Conservation (phyloP, 2,113 vertebrate genomes). For the Xenus cinereus region DNA sequence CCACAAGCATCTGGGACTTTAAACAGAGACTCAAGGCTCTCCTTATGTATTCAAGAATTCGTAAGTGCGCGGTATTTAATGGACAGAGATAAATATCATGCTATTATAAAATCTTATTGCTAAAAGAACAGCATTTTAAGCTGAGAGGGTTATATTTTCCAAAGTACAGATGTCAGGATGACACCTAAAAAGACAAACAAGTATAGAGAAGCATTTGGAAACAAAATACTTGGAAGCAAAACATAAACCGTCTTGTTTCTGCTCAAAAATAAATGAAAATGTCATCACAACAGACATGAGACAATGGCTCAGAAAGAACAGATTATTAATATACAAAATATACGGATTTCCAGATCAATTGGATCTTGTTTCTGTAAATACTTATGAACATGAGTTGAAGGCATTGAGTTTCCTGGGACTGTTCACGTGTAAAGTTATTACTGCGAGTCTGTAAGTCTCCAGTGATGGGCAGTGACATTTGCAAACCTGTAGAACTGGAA, state of each 20-base stretch:
- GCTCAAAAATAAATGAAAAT: not conserved
- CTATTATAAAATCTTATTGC: not conserved
- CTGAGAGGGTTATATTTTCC: not conserved
- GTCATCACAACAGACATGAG: not conserved
- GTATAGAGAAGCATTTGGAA: not conserved
- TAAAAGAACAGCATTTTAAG: not conserved
- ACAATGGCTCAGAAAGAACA: not conserved
- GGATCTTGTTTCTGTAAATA: not conserved
- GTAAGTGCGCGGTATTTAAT: not conserved
- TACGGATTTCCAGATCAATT: not conserved
- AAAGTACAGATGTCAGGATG: not conserved
- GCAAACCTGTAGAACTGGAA: not conserved
- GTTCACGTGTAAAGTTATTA: not conserved
- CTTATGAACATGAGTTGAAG: not conserved
- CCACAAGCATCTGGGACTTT: not conserved
- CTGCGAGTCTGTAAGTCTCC: not conserved
- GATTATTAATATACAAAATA: not conserved
- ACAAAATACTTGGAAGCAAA: slow-evolving; percentile 10
- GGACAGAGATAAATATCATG: not conserved
- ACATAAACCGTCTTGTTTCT: not conserved
- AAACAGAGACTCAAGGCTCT: not conserved
- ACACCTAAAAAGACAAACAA: not conserved
- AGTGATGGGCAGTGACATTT: not conserved
- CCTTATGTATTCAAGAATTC: not conserved
- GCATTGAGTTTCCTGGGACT: not conserved